phyloP scores from a whole-genome alignment of 2,888 invertebrate genomes.

The Mimachlamys varia region DNA sequence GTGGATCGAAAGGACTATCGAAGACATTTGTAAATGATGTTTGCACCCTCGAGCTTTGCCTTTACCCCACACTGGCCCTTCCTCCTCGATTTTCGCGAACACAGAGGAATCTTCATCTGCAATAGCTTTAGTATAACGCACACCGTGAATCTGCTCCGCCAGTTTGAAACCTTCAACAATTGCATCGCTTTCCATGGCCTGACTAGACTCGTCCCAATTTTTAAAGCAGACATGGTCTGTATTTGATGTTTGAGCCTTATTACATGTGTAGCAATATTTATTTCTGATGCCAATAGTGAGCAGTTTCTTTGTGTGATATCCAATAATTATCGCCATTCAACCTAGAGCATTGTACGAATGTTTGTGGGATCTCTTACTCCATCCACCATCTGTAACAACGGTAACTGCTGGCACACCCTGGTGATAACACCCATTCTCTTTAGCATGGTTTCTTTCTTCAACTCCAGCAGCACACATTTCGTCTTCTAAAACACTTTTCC shows the following conservation, averaged over 20 bases:
- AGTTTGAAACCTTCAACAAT: constrained; percentile 54
- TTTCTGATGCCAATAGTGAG: constrained; percentile 60
- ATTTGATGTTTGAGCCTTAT: background rate
- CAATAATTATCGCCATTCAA: constrained; percentile 59
- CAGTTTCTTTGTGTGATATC: constrained; percentile 53
- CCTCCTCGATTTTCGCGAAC: constrained; percentile 40
- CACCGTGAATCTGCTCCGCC: constrained; percentile 58
- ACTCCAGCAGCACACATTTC: too few species aligned
- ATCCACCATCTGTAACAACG: constrained; percentile 59
- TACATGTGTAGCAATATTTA: constrained; percentile 57
- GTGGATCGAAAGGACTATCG: too few species aligned
- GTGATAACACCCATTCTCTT: constrained; percentile 49
- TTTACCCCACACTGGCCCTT: constrained; percentile 45
- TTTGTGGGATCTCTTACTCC: constrained; percentile 58
- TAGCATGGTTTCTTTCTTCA: constrained; percentile 50
- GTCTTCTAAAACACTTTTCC: constrained; percentile 26
- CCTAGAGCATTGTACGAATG: constrained; percentile 59
- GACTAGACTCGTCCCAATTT: constrained; percentile 54
- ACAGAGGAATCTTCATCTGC: constrained; percentile 43
- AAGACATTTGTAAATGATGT: constrained; percentile 50
- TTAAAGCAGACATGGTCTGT: too few species aligned
- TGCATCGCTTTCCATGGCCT: constrained; percentile 42
- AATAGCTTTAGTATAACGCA: constrained; percentile 51
- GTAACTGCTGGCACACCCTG: constrained; percentile 57
- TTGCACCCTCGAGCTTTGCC: constrained; percentile 48